Base-by-base conservation (phyloP, 2,797 vertebrate genomes). In the Pempheris klunzingeri region DNA sequence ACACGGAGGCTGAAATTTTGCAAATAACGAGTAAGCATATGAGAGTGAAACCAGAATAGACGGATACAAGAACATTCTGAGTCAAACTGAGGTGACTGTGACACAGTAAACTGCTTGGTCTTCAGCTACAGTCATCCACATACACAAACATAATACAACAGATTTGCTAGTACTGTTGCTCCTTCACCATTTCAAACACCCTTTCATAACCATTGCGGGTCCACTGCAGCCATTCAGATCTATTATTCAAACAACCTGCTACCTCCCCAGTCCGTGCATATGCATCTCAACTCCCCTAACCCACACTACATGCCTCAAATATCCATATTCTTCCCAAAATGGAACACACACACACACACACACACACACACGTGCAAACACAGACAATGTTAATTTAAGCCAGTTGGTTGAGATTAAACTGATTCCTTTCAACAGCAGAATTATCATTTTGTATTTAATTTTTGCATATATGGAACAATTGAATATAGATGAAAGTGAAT, bases 221-320 rank as follows among this genome's bases (percentile, higher is more conserved):
- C 78, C 78, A 50, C 71, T 68, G 74, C 80, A 66, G 60, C 60
- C 57, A 81, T 77, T 75, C 78, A 71, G 77, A 83, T 73, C 76
- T 73, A 83, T 86, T 82, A 85, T 68, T 78, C 78, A 77, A 28
- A 52, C 4, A 4, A 53, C 26, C 60, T 46, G 50, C 64, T 44
- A 61, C 73, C 77, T 79, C 74, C 62, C 67, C 62, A 53, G 38
- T 34, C 52, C 36, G 30, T 43, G 71, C 26, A 55, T 58, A 22
- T 63, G 15, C 43, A 80, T 62, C 52, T 49, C 20, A 52, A 47
- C 34, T n/a, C 24, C 11, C 14, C 11, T 10, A 32, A 26, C 17
- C 18, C 22, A 55, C 18, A 38, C 39, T 32, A 38, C 7, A n/a
- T 17, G 20, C 34, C 54, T 22, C 2, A 39, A 38, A 49, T 14